phyloP scores from a whole-genome alignment of 2,797 vertebrate species.

The Champsocephalus esox region DNA sequence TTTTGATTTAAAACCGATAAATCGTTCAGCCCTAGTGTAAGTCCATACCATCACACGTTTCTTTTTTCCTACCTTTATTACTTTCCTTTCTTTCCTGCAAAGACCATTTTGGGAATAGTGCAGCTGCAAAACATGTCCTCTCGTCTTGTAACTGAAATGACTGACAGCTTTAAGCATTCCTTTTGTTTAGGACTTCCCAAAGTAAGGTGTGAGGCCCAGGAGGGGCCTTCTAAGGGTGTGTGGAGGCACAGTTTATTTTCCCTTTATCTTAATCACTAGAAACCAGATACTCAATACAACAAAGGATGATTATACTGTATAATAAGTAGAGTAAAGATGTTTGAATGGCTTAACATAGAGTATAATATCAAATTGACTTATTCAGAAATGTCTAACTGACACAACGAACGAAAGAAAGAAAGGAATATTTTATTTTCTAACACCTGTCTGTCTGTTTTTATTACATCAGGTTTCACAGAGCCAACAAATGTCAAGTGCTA shows the following conservation, averaged over 20 bases:
- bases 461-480: too few relatives aligned
- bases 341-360: too few relatives aligned
- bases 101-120: background rate
- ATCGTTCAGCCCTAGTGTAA: background rate
- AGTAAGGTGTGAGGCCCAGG: background rate
- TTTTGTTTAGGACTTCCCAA: background rate
- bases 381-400: background rate
- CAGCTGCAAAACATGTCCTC: slow-evolving; percentile 19
- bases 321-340: too few relatives aligned
- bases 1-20: too few relatives aligned
- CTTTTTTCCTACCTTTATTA: background rate
- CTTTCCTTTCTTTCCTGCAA: background rate
- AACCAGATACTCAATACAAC: background rate
- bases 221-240: background rate
- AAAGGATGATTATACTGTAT: background rate
- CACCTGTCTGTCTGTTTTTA: too few relatives aligned
- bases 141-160: background rate
- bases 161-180: slow-evolving; percentile 10
- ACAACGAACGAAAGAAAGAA: background rate
- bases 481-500: too few relatives aligned
- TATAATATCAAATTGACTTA: background rate
- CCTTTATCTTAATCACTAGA: background rate
- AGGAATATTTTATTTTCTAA: background rate
- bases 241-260: background rate
- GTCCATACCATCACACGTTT: too few relatives aligned